These are phyloP conservation scores for Daktulosphaira vitifoliae DNA, from an alignment of 1,140 invertebrate species.

Conservation along the genomic window DNA sequence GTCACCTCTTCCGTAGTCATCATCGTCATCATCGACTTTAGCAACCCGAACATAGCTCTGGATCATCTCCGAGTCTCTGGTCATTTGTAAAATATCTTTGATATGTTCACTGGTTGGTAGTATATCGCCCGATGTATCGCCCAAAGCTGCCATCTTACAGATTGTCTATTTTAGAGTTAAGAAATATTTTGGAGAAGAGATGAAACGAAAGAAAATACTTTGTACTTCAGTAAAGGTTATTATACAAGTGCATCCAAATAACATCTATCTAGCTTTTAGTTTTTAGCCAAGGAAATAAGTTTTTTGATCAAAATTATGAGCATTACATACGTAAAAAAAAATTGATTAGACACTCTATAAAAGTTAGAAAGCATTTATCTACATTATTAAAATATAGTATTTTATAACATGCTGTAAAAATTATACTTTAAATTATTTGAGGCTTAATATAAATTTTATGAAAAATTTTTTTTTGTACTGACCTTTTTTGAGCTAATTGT, in stretches of 20 bases:
- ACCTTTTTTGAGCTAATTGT: no score
- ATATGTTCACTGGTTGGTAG: conserved; percentile 36
- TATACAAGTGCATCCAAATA: no score
- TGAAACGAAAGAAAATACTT: conserved; percentile 40
- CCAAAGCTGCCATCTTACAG: conserved; percentile 19
- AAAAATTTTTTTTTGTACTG: no score
- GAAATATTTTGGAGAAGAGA: conserved; percentile 40
- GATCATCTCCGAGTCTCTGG: conserved; percentile 39
- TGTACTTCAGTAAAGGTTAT: no score
- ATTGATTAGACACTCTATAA: background rate
- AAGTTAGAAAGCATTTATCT: no score
- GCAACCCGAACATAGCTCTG: conserved; percentile 39
- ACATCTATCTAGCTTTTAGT: background rate
- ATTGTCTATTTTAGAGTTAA: background rate
- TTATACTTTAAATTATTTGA: no score
- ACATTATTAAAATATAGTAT: no score
- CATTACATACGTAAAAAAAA: background rate
- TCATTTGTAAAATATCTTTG: conserved; percentile 37
- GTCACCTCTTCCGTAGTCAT: background rate
- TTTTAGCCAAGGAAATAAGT: background rate
- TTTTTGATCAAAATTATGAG: background rate
- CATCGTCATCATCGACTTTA: conserved; percentile 24
- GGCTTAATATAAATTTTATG: no score
- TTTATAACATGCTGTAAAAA: no score
- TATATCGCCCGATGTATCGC: conserved; percentile 29